A percentile compares a stretch with the other conserved stretches of the same genome.
Evolutionary conservation across 2,888 invertebrate species (phyloP).

Genomic region (Cryptus armator): DNA sequence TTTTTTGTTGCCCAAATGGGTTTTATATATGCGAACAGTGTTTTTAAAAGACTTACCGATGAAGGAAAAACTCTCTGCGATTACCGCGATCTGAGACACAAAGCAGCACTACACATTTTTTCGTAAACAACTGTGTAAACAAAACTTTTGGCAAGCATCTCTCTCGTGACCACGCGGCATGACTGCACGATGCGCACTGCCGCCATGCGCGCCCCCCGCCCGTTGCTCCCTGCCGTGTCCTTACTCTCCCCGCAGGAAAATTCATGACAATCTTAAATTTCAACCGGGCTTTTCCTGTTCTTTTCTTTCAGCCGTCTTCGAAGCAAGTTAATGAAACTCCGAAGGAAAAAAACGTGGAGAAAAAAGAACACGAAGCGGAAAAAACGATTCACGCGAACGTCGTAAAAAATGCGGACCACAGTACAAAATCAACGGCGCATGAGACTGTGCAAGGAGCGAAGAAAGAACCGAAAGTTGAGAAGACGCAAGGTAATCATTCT

Average conservation of each 20-base stretch:
- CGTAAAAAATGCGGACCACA: conserved; percentile 44
- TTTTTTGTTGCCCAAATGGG: neutral
- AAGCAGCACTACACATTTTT: neutral
- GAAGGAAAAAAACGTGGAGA: conserved; percentile 48
- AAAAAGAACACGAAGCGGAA: conserved; percentile 63
- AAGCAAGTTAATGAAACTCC: conserved; percentile 28
- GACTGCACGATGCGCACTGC: neutral
- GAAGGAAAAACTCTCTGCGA: neutral
- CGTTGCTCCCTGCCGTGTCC: neutral
- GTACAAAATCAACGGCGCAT: conserved; percentile 32
- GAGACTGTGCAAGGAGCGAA: conserved; percentile 37
- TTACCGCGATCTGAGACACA: neutral
- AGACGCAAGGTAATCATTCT: conserved; percentile 47
- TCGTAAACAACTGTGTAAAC: neutral
- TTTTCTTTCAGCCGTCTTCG: conserved; percentile 47
- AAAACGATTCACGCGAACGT: conserved; percentile 50
- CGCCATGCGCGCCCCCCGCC: neutral
- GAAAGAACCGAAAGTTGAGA: conserved; percentile 48
- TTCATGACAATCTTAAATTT: neutral
- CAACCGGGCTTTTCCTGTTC: neutral
- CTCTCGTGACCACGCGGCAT: neutral
- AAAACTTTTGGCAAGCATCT: neutral
- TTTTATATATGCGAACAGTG: neutral
- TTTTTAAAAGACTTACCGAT: neutral
- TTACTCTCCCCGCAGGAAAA: neutral